Evolutionary conservation across 2,888 invertebrate species (phyloP), one percentile per base, ranked within the genome.

Genomic region (Parelbella ahira): DNA sequence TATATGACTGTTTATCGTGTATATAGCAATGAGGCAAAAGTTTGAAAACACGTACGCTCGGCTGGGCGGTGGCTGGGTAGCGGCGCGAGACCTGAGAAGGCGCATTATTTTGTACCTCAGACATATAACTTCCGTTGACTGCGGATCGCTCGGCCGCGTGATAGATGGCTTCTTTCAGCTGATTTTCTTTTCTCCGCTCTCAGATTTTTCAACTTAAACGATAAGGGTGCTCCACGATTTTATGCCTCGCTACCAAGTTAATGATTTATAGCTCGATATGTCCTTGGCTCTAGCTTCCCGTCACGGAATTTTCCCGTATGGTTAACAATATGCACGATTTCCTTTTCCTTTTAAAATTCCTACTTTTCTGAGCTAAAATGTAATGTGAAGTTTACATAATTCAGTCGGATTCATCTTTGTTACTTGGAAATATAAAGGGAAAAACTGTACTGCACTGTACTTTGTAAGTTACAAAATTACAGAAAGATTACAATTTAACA

Each of bases 121-220:
- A 68, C 68, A 55, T 68, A 71, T 63, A 73, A 67, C 68, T 71
- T 74, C 68, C 70, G 65, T 54, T 58, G 62, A 53, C 60, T 63
- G 51, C 54, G 63, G 68, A 64, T 69, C 63, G 60, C 60, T 60
- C 57, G 55, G 54, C 63, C 50, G 54, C 57, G 70, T 80, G 81
- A 82, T 77, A 71, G 73, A 81, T 80, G 63, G 67, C 51, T 62
- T 62, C 65, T 59, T 67, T 58, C 65, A 65, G 63, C 68, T 70
- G 74, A 75, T 77, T 74, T 69, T 63, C 68, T 65, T 71, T 70
- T 68, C 61, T 69, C 60, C 60, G 61, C 63, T 57, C 71, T 66
- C 66, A 71, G 74, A 78, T 77, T 79, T 78, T 80, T 81, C 78
- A 78, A 76, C 66, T 71, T 70, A 66, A 75, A 71, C 72, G 78